Evolutionary conservation across 2,888 invertebrate species (phyloP), one percentile per base, ranked within the genome.

Genomic region (Mamestra brassicae): DNA sequence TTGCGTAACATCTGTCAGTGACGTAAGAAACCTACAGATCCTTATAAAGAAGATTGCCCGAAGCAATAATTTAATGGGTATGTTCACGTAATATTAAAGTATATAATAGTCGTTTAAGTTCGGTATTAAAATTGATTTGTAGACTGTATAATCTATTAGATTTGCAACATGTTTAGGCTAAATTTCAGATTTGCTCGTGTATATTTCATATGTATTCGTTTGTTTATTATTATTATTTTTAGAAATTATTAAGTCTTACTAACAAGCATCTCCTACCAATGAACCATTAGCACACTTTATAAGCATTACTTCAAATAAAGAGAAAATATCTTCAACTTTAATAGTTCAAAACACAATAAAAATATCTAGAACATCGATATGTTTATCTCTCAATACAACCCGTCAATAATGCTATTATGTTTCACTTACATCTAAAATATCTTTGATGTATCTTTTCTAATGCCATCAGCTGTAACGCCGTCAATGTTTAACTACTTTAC

Each of bases 401-500:
- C 6, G 62, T 75, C 76, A 75, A 52, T 69, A 63, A 71, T 3
- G 15, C 61, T 13, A 62, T 60, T 84, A 71, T 71, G 17, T 55
- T 71, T 74, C 63, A 80, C 64, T 71, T 69, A 75, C 52, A 84
- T 63, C 62, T 68, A 80, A 80, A 71, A 71, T 75, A 62, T 80
- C 50, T 71, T 36, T 3, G 75, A 83, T 36, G 50, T 74, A 83
- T 80, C 69, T 83, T 63, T 83, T 80, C 60, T 62, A 71, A 55
- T 45, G 10, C 61, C 45, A 42, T 36, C 63, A 71, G 61, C 61
- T 73, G 61, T 69, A 60, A 58, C n/a, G 75, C 17, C 74, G 83
- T 76, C 76, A 84, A 81, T 80, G 65, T 72, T 71, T 38, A 70
- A 70, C 60, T 63, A n/a, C 17, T 66, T 70, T 73, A 81, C 83